Evolutionary conservation across 2,797 vertebrate species (phyloP).

Genomic region (Takifugu rubripes): DNA sequence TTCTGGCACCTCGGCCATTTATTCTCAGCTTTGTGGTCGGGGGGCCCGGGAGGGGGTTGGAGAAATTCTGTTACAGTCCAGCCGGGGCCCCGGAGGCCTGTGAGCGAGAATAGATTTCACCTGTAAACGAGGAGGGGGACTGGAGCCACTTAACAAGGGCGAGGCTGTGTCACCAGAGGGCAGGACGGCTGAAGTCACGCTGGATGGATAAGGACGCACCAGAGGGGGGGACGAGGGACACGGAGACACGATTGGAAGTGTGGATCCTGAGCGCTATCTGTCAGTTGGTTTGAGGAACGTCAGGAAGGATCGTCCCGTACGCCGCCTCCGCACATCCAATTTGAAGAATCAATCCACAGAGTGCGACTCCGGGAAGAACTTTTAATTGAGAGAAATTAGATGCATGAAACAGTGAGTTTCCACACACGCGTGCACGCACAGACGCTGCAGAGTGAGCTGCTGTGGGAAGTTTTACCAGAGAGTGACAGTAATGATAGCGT

Average conservation of each 20-base stretch:
- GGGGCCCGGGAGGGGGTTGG: conserved; percentile 84
- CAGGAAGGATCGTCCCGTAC: too few relatives aligned
- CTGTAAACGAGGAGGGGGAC: conserved; percentile 84
- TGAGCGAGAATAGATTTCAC: conserved; percentile 99
- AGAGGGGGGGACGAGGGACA: neutral
- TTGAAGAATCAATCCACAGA: conserved; percentile 26
- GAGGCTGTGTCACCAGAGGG: conserved; percentile 68
- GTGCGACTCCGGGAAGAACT: conserved; percentile 34
- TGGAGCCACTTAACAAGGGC: conserved; percentile 75
- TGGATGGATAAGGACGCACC: conserved; percentile 60
- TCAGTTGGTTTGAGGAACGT: too few relatives aligned
- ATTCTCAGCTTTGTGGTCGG: conserved; percentile 98
- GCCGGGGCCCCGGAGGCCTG: conserved; percentile 90
- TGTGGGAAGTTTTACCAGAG: conserved; percentile 66
- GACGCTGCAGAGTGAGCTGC: conserved; percentile 40
- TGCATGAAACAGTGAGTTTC: conserved; percentile 46
- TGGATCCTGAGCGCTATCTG: too few relatives aligned
- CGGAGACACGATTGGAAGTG: neutral
- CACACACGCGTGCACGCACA: conserved; percentile 15
- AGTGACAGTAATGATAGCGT: conserved; percentile 77
- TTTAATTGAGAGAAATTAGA: conserved; percentile 63
- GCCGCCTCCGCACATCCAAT: conserved; percentile 13
- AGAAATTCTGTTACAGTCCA: conserved; percentile 99
- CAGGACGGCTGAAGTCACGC: conserved; percentile 63
- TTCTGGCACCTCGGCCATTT: conserved; percentile 97